Conservation (phyloP, 2,888 invertebrate species). For the Amiota communis region DNA sequence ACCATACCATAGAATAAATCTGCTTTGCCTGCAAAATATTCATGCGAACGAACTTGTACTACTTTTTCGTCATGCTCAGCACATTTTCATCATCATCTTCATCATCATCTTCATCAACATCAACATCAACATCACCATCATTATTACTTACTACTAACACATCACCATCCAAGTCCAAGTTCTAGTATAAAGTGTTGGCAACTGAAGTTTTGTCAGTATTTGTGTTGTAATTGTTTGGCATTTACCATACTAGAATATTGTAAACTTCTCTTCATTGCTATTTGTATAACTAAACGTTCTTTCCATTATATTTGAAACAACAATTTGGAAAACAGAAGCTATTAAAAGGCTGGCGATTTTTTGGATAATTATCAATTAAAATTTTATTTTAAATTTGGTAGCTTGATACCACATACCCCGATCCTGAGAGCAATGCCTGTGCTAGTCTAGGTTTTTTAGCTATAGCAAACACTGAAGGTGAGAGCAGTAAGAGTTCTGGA, state of each 20-base stretch:
- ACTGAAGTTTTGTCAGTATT: conserved; percentile 6
- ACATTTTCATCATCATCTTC: conserved; percentile 9
- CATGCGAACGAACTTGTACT: background rate
- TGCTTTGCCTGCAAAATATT: conserved; percentile 23
- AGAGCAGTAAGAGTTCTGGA: too few species aligned
- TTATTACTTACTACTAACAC: background rate
- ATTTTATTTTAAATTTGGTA: conserved; percentile 25
- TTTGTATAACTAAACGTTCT: conserved; percentile 21
- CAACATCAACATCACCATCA: conserved; percentile 4
- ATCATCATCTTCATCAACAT: conserved; percentile 3
- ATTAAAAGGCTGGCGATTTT: conserved; percentile 38
- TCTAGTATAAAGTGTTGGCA: background rate
- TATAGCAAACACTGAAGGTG: too few species aligned
- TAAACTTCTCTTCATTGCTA: conserved; percentile 1
- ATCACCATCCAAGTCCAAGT: background rate
- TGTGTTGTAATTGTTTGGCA: conserved; percentile 24
- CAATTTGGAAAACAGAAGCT: background rate
- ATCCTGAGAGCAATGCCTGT: too few species aligned
- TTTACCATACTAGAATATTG: conserved; percentile 1
- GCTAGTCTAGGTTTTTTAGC: too few species aligned
- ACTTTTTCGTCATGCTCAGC: conserved; percentile 27
- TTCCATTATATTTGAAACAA: conserved; percentile 14
- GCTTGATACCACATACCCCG: too few species aligned
- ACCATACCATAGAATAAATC: background rate
- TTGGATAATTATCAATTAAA: background rate